Evolutionary conservation across 2,797 vertebrate species (phyloP).

Genomic region (Podargus strigoides): DNA sequence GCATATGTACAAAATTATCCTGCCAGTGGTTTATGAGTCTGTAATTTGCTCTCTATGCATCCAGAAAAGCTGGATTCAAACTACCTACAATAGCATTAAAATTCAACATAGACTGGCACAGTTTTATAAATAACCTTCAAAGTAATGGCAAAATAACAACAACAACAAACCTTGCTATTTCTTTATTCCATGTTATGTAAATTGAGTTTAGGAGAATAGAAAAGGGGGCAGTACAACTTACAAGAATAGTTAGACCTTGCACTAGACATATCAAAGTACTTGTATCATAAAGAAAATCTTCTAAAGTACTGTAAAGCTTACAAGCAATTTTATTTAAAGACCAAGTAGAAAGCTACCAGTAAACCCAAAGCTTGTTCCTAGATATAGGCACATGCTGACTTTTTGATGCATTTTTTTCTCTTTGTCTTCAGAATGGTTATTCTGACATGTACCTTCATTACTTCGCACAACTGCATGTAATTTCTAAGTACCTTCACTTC

Average conservation of each 20-base stretch:
- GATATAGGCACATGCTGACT: background rate
- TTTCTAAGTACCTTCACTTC: background rate
- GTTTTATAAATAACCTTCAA: background rate
- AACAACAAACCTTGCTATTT: too few relatives aligned
- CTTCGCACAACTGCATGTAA: background rate
- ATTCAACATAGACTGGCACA: background rate
- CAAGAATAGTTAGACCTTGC: background rate
- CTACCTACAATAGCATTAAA: background rate
- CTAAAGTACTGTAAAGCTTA: background rate
- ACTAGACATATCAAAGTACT: background rate
- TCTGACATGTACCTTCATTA: background rate
- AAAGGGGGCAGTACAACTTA: background rate
- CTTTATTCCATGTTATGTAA: background rate
- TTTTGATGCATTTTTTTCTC: background rate
- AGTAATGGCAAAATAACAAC: too few relatives aligned
- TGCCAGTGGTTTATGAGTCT: background rate
- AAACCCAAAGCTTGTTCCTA: background rate
- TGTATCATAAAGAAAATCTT: background rate
- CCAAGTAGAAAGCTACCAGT: background rate
- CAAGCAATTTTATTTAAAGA: background rate
- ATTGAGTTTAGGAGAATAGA: background rate
- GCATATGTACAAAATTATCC: background rate
- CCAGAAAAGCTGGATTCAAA: background rate
- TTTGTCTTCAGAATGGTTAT: background rate
- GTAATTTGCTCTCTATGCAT: background rate